Conservation (phyloP, 2,888 invertebrate species). For the Vesta saturnalis region DNA sequence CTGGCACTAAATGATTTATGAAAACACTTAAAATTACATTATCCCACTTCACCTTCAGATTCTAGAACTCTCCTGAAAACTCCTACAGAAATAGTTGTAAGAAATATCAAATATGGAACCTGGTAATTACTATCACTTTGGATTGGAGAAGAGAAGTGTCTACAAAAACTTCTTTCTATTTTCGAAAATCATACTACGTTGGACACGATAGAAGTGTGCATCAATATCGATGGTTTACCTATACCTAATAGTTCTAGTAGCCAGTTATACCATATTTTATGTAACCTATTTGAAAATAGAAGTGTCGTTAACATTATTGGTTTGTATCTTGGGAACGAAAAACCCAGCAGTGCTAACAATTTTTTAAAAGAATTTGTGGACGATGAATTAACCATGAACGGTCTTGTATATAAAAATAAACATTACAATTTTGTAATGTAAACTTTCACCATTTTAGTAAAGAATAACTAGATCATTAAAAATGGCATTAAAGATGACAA, state of each 20-base stretch:
- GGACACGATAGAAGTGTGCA: not conserved
- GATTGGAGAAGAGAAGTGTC: not conserved
- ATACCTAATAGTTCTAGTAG: too few relatives aligned
- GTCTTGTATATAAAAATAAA: not conserved
- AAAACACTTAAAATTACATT: not conserved
- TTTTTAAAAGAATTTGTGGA: conserved; percentile 17
- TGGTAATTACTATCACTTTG: not conserved
- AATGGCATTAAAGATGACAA: conserved; percentile 9
- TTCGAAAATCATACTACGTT: not conserved
- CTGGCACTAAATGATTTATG: not conserved
- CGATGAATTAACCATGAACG: conserved; percentile 13
- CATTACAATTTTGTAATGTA: not conserved
- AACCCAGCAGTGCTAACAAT: conserved; percentile 13
- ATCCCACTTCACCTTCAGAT: not conserved
- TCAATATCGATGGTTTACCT: too few relatives aligned
- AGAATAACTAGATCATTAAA: too few relatives aligned
- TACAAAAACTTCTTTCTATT: not conserved
- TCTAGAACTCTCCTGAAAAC: conserved; percentile 14
- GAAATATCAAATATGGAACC: not conserved
- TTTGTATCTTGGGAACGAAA: conserved; percentile 16
- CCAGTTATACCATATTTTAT: too few relatives aligned
- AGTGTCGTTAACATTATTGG: conserved; percentile 5
- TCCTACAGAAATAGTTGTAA: not conserved
- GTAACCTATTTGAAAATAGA: conserved; percentile 10
- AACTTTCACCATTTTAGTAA: not conserved